Base-by-base conservation (phyloP, 2,797 vertebrate genomes). In the Dryobates pubescens region DNA sequence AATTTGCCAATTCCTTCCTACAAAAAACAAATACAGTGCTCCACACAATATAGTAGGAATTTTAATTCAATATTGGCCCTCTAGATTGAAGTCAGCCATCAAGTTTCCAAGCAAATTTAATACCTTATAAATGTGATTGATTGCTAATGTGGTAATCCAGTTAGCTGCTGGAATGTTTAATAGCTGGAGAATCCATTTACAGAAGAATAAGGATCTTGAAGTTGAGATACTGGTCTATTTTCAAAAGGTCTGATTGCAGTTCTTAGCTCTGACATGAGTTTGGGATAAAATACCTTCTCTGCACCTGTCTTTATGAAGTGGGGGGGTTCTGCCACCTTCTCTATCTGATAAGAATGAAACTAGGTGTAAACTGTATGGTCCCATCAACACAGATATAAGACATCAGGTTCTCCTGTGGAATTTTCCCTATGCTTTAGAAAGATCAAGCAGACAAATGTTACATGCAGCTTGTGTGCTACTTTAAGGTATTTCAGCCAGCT, bases 81-180 rank as follows among this genome's bases (percentile, higher is more conserved):
- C 47, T 87, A 75, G 83, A 93, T 41, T 90, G 86, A 92, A 94
- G 90, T 87, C 59, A 81, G 38, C 81, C 43, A 83, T 90, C 72
- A 78, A 62, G 43, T 94, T 95, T 90, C 62, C 47, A 69, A 69
- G 76, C 93, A 90, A 93, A 92, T 90, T 94, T 96, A 91, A 86
- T 94, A 75, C 75, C 34, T 68, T 91, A 87, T 93, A 92, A 94
- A 93, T 85, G 59, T 93, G 92, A 93, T 77, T 91, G 90, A 93
- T 94, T 92, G 88, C 43, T 92, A 75, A 87, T 82, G 65, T 70
- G 29, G 75, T 92, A 94, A 94, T 89, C 78, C 51, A 63, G 62
- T 86, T 88, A 92, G 51, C 10, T 91, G n/a, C 78, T 87, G 53
- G 58, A 83, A 75, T 72, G 59, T 89, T 87, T 94, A 80, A 71